Conservation (phyloP, 1,140 invertebrate species). For the Carcinoscorpius rotundicauda region DNA sequence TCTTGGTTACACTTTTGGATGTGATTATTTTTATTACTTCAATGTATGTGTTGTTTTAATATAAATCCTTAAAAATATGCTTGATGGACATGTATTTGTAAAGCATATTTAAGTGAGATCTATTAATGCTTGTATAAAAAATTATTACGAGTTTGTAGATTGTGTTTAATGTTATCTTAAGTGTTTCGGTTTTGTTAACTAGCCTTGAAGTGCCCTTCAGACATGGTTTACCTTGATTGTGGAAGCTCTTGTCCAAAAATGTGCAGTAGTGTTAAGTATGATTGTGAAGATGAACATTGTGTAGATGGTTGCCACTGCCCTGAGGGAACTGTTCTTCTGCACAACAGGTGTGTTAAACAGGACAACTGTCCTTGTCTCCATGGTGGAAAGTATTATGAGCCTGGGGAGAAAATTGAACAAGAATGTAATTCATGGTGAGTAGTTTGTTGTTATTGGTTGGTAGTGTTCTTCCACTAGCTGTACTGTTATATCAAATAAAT, state of each 20-base stretch:
- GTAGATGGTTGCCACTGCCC: constrained; percentile 80
- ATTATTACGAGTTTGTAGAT: too few species aligned
- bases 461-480: too few species aligned
- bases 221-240: constrained; percentile 29
- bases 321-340: constrained; percentile 46
- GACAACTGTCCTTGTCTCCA: constrained; percentile 30
- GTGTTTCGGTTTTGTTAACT: neutral
- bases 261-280: constrained; percentile 22
- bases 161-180: too few species aligned
- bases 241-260: constrained; percentile 29
- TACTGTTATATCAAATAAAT: too few species aligned
- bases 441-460: too few species aligned
- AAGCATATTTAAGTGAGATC: too few species aligned
- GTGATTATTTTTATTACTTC: too few species aligned
- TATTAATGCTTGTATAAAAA: too few species aligned
- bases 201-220: constrained; percentile 19
- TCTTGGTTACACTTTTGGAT: too few species aligned
- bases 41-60: too few species aligned
- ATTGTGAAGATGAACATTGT: constrained; percentile 36
- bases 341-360: constrained; percentile 36
- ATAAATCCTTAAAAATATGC: too few species aligned
- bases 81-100: too few species aligned
- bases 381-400: constrained; percentile 21
- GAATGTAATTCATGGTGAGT: constrained; percentile 33
- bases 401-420: constrained; percentile 25